phyloP scores from a whole-genome alignment of 2,113 vertebrate genomes.

The Nerophis lumbriciformis region DNA sequence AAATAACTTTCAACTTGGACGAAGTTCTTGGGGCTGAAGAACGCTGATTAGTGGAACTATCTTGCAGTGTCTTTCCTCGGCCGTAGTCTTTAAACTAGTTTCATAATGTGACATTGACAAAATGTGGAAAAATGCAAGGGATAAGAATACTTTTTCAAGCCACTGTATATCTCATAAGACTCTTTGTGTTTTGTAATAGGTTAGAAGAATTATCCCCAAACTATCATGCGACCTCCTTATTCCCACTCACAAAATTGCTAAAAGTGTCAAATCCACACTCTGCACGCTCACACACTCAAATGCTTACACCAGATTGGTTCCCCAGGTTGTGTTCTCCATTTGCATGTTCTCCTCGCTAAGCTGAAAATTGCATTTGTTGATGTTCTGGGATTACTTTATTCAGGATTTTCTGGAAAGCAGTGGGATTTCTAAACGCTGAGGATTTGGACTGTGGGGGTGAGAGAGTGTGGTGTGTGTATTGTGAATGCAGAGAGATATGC shows the following conservation, averaged over 20 bases:
- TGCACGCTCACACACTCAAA: conserved; percentile 11
- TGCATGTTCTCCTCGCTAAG: conserved; percentile 54
- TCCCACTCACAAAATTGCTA: conserved; percentile 3
- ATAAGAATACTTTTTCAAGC: no score
- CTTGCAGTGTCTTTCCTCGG: no score
- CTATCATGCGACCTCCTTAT: not conserved
- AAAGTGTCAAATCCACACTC: conserved; percentile 12
- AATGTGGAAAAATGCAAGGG: no score
- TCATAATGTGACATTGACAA: no score
- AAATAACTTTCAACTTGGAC: no score
- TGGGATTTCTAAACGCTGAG: conserved; percentile 49
- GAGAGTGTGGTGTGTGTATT: not conserved
- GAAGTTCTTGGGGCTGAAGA: no score
- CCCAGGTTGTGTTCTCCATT: conserved; percentile 28
- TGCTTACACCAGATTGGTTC: conserved; percentile 15
- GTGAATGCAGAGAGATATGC: not conserved
- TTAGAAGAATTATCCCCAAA: not conserved
- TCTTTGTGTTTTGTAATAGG: conserved; percentile 4
- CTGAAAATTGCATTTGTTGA: conserved; percentile 66
- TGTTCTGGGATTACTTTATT: conserved; percentile 56
- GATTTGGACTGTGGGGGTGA: conserved; percentile 10
- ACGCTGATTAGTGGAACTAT: no score
- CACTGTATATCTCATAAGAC: no score
- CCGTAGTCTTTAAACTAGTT: no score
- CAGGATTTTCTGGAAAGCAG: conserved; percentile 56